Evolutionary conservation across 2,113 vertebrate genomes (phyloP).

Genomic region (Silurus glanis): DNA sequence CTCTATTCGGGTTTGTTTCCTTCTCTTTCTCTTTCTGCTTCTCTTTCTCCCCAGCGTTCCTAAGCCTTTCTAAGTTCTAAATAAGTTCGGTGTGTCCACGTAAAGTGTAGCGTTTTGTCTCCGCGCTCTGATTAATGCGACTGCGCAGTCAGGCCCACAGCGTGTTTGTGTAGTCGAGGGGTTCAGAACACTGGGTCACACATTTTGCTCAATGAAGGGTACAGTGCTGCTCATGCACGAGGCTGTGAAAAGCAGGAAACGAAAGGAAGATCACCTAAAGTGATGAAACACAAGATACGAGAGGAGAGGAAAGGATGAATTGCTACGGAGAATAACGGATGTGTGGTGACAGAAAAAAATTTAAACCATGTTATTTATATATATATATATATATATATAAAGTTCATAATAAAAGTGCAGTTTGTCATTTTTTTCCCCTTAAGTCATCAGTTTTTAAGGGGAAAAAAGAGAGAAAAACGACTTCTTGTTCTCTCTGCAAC

Average conservation of each 20-base stretch:
- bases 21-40: background rate
- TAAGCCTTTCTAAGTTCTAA: background rate
- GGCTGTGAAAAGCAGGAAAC: background rate
- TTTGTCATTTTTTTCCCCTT: background rate
- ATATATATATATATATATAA: too few species aligned
- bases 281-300: background rate
- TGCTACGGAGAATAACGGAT: background rate
- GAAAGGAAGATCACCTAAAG: background rate
- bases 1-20: background rate
- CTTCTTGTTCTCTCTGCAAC: background rate
- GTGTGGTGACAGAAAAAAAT: background rate
- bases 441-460: background rate
- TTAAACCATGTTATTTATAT: too few species aligned
- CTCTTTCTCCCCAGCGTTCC: background rate
- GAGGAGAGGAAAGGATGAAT: conserved; percentile 17
- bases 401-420: background rate
- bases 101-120: background rate
- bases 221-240: background rate
- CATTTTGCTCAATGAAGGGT: conserved; percentile 10
- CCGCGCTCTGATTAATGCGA: background rate
- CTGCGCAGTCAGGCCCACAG: background rate
- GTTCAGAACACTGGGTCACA: conserved; percentile 12
- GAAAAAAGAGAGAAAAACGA: background rate
- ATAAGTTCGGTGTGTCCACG: background rate
- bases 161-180: background rate